Base-by-base conservation (phyloP, 2,113 vertebrate species). In the Serinus canaria region DNA sequence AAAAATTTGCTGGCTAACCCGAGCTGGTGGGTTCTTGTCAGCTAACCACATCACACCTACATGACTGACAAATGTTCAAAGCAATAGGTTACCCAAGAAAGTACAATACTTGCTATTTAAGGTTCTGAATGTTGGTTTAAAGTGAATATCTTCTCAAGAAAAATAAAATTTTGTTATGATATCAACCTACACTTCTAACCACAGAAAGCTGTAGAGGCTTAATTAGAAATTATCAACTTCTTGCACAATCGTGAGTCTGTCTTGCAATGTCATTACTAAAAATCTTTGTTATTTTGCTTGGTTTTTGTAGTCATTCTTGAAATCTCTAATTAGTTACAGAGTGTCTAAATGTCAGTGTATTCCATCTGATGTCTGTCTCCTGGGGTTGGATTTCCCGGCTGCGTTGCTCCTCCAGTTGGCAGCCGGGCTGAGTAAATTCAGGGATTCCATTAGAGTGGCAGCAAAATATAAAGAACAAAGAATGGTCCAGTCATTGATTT, bases 401-500 rank as follows among this genome's bases (percentile, higher is more conserved):
- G 73, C 4, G 2, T 17, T 44, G 63, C 72, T 94, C 56, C 56
- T 90, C 49, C 76, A 85, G 12, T 52, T 69, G 89, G 81, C 81
- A 87, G 77, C 55, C 4, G 50, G 74, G 69, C 52, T 68, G 85
- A 87, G 80, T 14, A 33, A 90, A 84, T 52, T 70, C 76, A 89
- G 76, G 44, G 88, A 60, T 92, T 89, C 85, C 85, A 78, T 90
- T 83, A 95, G 39, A 3, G 53, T 33, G 76, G 56, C 79, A 87
- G 92, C 68, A 95, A 88, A 94, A 83, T 13, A 52, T 1, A 64
- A 76, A 33, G 74, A 82, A 56, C 63, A 75, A 80, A 53, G 63
- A 77, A 62, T 23, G 55, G 60, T 33, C 52, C 56, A 49, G 47
- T 12, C 92, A 95, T 92, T 86, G 91, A 95, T 96, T 96, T 95